Evolutionary conservation across 1,140 invertebrate species (phyloP).

Genomic region (Drosophila equinoxialis): DNA sequence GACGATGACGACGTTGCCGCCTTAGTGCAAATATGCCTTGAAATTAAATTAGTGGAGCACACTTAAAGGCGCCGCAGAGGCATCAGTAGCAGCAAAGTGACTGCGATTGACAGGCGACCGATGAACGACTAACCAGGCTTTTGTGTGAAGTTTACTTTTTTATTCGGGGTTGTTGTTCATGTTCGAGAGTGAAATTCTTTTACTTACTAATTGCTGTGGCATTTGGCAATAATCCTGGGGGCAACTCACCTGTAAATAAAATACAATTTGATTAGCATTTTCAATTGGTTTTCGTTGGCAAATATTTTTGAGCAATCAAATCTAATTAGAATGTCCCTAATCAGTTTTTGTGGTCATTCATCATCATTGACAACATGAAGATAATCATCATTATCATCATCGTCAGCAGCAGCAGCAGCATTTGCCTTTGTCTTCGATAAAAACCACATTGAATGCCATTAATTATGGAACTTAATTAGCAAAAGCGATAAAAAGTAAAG

Average conservation of each 20-base stretch:
- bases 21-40: constrained; percentile 65
- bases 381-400: constrained; percentile 40
- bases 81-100: not conserved
- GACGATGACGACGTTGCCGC: not conserved
- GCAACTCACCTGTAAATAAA: constrained; percentile 79
- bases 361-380: constrained; percentile 2
- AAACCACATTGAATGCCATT: constrained; percentile 65
- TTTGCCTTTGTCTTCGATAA: constrained; percentile 24
- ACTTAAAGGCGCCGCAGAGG: constrained; percentile 36
- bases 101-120: constrained; percentile 16
- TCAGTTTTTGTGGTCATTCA: constrained; percentile 66
- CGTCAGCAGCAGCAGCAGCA: constrained; percentile 23
- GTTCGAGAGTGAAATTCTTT: constrained; percentile 43
- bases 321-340: constrained; percentile 73
- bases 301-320: constrained; percentile 79
- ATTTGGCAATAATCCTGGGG: constrained; percentile 71
- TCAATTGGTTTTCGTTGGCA: constrained; percentile 50
- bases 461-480: constrained; percentile 79
- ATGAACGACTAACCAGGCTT: constrained; percentile 21
- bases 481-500: constrained; percentile 75
- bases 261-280: constrained; percentile 69
- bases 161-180: not conserved
- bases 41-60: constrained; percentile 63
- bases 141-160: constrained; percentile 21
- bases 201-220: constrained; percentile 78